A percentile compares a stretch with the other conserved stretches of the same genome.
Conservation (phyloP, 2,888 invertebrate species). For the Caenorhabditis sp. region DNA sequence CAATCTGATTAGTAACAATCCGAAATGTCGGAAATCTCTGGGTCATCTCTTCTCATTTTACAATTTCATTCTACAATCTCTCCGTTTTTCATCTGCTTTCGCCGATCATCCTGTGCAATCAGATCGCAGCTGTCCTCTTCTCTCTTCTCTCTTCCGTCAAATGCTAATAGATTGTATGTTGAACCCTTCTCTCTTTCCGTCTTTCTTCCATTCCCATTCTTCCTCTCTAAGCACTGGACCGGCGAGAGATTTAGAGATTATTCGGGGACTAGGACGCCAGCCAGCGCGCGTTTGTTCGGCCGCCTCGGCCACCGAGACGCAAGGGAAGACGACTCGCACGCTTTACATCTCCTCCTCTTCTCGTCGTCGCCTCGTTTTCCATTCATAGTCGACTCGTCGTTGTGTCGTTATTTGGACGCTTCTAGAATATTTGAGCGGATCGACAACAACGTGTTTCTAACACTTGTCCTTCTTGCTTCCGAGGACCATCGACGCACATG, state of each 20-base stretch:
- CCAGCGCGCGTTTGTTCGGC: conserved; percentile 42
- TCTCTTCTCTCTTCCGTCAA: conserved; percentile 7
- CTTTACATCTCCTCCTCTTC: conserved; percentile 51
- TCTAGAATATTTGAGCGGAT: conserved; percentile 59
- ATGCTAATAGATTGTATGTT: conserved; percentile 30
- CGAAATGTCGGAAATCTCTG: conserved; percentile 16
- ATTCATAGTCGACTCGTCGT: conserved; percentile 56
- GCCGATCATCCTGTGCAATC: conserved; percentile 49
- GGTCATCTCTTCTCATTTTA: not conserved
- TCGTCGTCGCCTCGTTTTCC: conserved; percentile 49
- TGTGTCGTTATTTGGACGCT: conserved; percentile 61
- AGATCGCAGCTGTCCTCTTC: conserved; percentile 49
- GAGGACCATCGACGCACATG: conserved; percentile 53
- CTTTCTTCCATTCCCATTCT: not conserved
- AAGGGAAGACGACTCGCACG: conserved; percentile 38
- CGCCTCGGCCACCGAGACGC: conserved; percentile 11
- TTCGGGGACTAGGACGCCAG: conserved; percentile 43
- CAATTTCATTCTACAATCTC: not conserved
- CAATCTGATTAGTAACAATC: not conserved
- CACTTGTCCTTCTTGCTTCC: conserved; percentile 48
- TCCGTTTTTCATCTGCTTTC: conserved; percentile 10
- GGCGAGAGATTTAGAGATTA: conserved; percentile 26
- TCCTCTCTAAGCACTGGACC: not conserved
- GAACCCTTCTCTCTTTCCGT: not conserved
- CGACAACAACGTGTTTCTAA: conserved; percentile 46